A percentile compares a stretch with the other conserved stretches of the same genome.
Evolutionary conservation across 2,113 vertebrate genomes (phyloP).

Genomic region (Colinus virginianus): DNA sequence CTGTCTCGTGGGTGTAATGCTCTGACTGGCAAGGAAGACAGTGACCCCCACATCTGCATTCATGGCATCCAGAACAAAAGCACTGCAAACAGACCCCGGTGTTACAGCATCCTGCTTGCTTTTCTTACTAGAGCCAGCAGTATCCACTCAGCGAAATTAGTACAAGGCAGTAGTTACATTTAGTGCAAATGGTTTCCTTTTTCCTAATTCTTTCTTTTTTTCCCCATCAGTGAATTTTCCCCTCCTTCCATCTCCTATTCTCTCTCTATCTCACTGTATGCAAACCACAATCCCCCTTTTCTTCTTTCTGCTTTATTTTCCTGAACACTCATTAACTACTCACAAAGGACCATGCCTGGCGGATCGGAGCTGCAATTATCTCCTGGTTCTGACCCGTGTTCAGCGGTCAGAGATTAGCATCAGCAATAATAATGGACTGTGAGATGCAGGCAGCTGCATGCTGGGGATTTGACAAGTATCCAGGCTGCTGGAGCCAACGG

Average conservation of each 20-base stretch:
- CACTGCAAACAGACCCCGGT: not conserved
- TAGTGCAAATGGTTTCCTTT: slow-evolving; percentile 41
- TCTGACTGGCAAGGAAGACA: not conserved
- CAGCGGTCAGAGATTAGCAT: slow-evolving; percentile 70
- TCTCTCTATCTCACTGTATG: slow-evolving; percentile 68
- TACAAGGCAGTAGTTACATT: not conserved
- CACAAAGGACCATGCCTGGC: slow-evolving; percentile 74
- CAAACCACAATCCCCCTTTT: slow-evolving; percentile 75
- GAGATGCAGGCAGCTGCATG: slow-evolving; percentile 47
- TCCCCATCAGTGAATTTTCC: slow-evolving; percentile 47
- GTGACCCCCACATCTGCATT: not conserved
- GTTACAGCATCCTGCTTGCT: not conserved
- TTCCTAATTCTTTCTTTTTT: slow-evolving; percentile 48
- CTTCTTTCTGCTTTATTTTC: slow-evolving; percentile 75
- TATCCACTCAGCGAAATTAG: not conserved
- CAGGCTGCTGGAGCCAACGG: not conserved
- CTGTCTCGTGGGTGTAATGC: not conserved
- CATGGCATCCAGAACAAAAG: not conserved
- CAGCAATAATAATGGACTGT: slow-evolving; percentile 67
- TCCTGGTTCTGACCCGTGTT: slow-evolving; percentile 74
- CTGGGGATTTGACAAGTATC: slow-evolving; percentile 57
- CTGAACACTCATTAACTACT: slow-evolving; percentile 75
- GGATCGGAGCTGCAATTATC: slow-evolving; percentile 74
- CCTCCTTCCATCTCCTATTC: slow-evolving; percentile 61
- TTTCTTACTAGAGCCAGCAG: not conserved